Base-by-base conservation (phyloP, 2,113 vertebrate species). In the Tretioscincus oriximinensis region DNA sequence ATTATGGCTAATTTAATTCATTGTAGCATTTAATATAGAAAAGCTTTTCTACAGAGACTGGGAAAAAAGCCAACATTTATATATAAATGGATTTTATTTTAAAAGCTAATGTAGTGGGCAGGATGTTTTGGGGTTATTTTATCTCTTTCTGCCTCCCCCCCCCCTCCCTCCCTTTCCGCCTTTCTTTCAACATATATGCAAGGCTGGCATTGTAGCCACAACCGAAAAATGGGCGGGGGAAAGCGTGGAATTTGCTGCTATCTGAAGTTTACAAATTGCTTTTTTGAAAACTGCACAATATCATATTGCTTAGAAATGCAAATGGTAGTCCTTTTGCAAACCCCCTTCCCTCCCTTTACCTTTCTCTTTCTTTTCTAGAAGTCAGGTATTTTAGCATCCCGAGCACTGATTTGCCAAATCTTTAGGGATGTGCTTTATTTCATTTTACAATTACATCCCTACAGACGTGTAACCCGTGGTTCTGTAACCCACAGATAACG, bases 1-100 rank as follows among this genome's bases (percentile, higher is more conserved):
- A 95, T 95, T 95, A 94, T 95, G 94, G 94, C 89, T 95, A 95
- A 95, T 96, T 95, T 95, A 94, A 95, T 96, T 95, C 94, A 96
- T 95, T 95, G 94, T 96, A 95, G 93, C 92, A 74, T 95, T 95
- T 95, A 95, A 95, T 95, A 94, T 92, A 96, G 92, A 95, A 96
- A 95, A 95, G 94, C 94, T 95, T 95, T 95, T 95, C 94, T 95
- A 95, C 94, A 92, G 95, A 95, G 92, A 92, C 94, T 94, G 95
- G 95, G 95, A 94, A 94, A 91, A 90, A 93, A 91, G 94, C 95
- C 94, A 96, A 94, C 90, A 93, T 94, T 95, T 95, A 94, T 95
- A 93, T 94, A 96, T 94, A 95, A 96, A 95, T 94, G 93, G 94
- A 88, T 94, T 96, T 96, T 94, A 94, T 95, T 95, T 95, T 94